These are phyloP conservation scores for Anser cygnoides DNA, from an alignment of 2,113 vertebrate species.

Conservation along the genomic window DNA sequence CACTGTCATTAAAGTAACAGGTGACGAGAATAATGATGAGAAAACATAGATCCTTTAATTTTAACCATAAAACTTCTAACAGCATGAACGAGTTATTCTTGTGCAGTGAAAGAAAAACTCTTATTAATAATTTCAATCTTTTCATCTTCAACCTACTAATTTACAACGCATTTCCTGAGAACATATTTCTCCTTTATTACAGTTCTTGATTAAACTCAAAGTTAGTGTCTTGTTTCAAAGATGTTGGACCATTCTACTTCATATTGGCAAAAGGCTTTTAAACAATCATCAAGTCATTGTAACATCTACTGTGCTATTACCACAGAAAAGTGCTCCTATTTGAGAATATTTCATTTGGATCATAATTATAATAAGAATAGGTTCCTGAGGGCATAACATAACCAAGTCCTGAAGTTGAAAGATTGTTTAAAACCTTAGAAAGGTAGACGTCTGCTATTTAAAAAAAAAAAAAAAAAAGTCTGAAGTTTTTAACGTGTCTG, in stretches of 20 bases:
- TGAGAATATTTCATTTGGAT: slow-evolving; percentile 42
- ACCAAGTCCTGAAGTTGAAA: slow-evolving; percentile 11
- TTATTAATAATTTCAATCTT: slow-evolving; percentile 43
- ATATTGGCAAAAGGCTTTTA: slow-evolving; percentile 41
- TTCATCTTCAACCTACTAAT: slow-evolving; percentile 43
- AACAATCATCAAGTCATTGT: slow-evolving; percentile 31
- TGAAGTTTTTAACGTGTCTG: background rate
- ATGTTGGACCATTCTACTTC: slow-evolving; percentile 3
- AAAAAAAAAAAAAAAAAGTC: background rate
- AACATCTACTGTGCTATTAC: slow-evolving; percentile 40
- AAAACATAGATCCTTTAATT: slow-evolving; percentile 36
- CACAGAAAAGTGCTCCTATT: slow-evolving; percentile 12
- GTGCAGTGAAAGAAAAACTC: slow-evolving; percentile 3
- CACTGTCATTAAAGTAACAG: background rate
- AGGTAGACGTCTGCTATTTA: slow-evolving; percentile 16
- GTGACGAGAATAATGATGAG: background rate
- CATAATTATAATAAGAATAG: slow-evolving; percentile 50
- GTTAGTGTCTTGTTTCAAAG: slow-evolving; percentile 30
- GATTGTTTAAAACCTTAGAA: slow-evolving; percentile 44
- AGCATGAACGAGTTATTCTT: background rate
- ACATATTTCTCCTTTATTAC: slow-evolving; percentile 15
- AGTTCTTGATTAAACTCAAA: background rate
- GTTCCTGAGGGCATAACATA: slow-evolving; percentile 26
- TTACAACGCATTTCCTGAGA: slow-evolving; percentile 16
- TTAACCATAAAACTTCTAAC: background rate